A percentile compares a stretch with the other conserved stretches of the same genome.
These are phyloP conservation scores for Aquatica leii DNA, from an alignment of 2,888 invertebrate genomes.

Conservation along the genomic window DNA sequence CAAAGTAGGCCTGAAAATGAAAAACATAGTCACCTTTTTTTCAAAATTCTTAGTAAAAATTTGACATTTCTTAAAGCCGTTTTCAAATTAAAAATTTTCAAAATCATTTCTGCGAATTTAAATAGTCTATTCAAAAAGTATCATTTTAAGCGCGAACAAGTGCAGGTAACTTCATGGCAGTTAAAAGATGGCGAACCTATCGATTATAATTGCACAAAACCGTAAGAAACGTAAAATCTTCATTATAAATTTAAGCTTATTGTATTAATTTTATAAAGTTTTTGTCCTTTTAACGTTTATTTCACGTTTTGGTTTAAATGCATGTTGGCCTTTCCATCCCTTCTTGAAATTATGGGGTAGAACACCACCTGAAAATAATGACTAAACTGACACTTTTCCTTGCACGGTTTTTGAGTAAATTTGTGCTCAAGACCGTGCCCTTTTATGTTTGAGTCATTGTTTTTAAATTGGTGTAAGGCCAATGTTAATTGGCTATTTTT, in stretches of 20 bases:
- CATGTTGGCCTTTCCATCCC: no score
- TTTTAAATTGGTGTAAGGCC: slow-evolving; percentile 20
- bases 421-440: no score
- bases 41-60: slow-evolving; percentile 12
- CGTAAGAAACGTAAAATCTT: slow-evolving; percentile 54
- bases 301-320: no score
- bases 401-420: no score
- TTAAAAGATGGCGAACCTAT: slow-evolving; percentile 58
- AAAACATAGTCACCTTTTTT: neutral
- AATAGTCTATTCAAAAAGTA: no score
- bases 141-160: slow-evolving; percentile 12
- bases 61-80: neutral
- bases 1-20: no score
- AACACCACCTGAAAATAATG: no score
- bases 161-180: slow-evolving; percentile 42
- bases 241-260: slow-evolving; percentile 18
- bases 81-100: no score
- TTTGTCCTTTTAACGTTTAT: slow-evolving; percentile 10
- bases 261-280: slow-evolving; percentile 2
- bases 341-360: no score
- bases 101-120: no score
- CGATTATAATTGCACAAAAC: slow-evolving; percentile 56
- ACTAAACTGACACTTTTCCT: no score
- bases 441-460: slow-evolving; percentile 15
- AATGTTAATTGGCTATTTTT: slow-evolving; percentile 9